Conservation (phyloP, 2,888 invertebrate genomes). For the Ophonus ardosiacus region DNA sequence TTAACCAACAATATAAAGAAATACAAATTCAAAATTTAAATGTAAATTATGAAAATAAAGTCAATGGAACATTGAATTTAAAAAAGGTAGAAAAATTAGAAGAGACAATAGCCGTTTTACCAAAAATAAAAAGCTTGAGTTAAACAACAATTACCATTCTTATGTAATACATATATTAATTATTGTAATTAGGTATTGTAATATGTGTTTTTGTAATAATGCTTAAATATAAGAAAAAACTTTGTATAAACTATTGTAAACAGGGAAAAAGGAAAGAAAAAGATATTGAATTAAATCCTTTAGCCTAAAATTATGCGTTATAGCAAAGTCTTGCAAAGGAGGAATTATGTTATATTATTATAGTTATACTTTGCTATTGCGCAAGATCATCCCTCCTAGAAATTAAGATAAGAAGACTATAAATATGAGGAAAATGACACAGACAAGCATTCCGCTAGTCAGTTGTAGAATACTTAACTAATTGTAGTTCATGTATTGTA, state of each 20-base stretch:
- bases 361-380: background rate
- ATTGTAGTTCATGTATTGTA: too few relatives aligned
- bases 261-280: background rate
- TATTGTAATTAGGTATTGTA: too few relatives aligned
- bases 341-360: conserved; percentile 7
- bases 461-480: too few relatives aligned
- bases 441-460: too few relatives aligned
- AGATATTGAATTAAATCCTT: background rate
- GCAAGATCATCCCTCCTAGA: too few relatives aligned
- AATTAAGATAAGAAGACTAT: too few relatives aligned
- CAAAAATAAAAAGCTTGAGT: background rate
- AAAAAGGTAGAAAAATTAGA: background rate
- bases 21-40: conserved; percentile 1
- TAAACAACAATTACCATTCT: background rate
- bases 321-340: conserved; percentile 10
- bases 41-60: conserved; percentile 3
- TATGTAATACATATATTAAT: background rate
- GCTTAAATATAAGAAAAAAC: background rate
- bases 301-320: background rate
- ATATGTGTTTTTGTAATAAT: background rate
- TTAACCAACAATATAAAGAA: background rate
- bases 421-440: too few relatives aligned
- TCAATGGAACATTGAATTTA: background rate
- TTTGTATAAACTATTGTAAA: background rate
- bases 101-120: background rate